Conservation (phyloP, 2,888 invertebrate genomes). For the Andrena hattorfiana region DNA sequence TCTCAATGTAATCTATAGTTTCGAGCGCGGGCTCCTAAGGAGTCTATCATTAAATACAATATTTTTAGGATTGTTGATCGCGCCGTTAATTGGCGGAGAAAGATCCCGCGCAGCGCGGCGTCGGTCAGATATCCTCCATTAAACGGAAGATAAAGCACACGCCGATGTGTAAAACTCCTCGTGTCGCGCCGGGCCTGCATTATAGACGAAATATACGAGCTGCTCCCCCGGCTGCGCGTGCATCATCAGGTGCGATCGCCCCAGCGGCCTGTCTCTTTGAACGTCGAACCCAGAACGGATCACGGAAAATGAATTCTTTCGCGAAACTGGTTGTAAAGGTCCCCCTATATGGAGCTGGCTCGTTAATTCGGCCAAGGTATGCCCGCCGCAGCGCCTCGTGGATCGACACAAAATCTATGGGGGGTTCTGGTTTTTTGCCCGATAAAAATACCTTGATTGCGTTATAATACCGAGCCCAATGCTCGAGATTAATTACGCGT, state of each 20-base stretch:
- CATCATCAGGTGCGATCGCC: constrained; percentile 16
- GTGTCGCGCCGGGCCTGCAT: constrained; percentile 27
- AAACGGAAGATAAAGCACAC: constrained; percentile 56
- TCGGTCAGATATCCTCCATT: constrained; percentile 63
- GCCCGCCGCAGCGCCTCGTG: constrained; percentile 2
- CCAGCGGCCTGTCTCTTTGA: constrained; percentile 4
- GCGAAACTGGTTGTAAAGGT: constrained; percentile 15
- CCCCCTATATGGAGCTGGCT: constrained; percentile 51
- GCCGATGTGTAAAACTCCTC: constrained; percentile 33
- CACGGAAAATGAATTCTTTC: constrained; percentile 47
- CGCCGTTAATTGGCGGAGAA: constrained; percentile 74
- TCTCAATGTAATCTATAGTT: constrained; percentile 79
- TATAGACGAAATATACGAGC: constrained; percentile 24
- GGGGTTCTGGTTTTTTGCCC: constrained; percentile 6
- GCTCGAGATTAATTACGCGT: constrained; percentile 30
- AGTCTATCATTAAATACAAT: constrained; percentile 79
- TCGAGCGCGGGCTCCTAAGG: constrained; percentile 62
- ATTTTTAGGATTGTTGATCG: constrained; percentile 78
- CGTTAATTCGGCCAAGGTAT: constrained; percentile 53
- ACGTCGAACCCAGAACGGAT: constrained; percentile 31
- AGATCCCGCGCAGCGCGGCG: constrained; percentile 28
- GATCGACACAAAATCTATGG: constrained; percentile 35
- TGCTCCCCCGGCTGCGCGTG: constrained; percentile 12
- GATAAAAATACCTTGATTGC: constrained; percentile 32
- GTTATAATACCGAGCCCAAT: constrained; percentile 40